A percentile compares a stretch with the other conserved stretches of the same genome.
phyloP scores from a whole-genome alignment of 2,888 invertebrate genomes.

The Coelopa pilipes region DNA sequence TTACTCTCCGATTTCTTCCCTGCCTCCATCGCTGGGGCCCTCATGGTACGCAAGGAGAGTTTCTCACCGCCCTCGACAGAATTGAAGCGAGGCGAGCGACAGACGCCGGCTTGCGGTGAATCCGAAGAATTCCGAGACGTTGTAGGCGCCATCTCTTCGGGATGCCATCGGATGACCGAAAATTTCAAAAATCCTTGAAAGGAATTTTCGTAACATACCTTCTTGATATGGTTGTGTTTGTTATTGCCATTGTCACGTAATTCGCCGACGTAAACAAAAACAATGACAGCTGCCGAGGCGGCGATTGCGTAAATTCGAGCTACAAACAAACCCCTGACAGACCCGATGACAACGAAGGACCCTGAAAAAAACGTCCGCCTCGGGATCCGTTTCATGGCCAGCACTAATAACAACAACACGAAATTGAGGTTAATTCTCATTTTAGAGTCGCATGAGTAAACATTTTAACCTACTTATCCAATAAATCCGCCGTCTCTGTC shows the following conservation, averaged over 20 bases:
- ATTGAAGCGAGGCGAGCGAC: no score
- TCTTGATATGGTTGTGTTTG: not conserved
- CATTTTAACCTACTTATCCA: constrained; percentile 50
- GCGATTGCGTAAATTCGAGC: constrained; percentile 6
- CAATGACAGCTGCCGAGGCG: constrained; percentile 13
- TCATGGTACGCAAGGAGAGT: no score
- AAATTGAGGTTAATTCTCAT: constrained; percentile 49
- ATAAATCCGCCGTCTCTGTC: no score
- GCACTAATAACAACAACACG: not conserved
- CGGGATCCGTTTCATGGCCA: no score
- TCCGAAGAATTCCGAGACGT: no score
- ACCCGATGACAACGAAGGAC: not conserved
- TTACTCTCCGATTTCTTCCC: no score
- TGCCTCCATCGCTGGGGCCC: no score
- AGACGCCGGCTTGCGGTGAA: no score
- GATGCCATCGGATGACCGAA: no score
- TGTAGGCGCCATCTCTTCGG: no score
- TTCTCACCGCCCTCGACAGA: no score
- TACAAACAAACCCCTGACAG: not conserved
- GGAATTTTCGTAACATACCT: not conserved
- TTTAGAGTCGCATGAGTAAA: constrained; percentile 47
- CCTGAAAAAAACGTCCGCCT: not conserved
- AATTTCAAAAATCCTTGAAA: not conserved
- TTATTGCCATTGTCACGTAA: not conserved
- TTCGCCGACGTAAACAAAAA: constrained; percentile 6